Conservation (phyloP, 2,797 vertebrate genomes). For the Lepus oiostolus region DNA sequence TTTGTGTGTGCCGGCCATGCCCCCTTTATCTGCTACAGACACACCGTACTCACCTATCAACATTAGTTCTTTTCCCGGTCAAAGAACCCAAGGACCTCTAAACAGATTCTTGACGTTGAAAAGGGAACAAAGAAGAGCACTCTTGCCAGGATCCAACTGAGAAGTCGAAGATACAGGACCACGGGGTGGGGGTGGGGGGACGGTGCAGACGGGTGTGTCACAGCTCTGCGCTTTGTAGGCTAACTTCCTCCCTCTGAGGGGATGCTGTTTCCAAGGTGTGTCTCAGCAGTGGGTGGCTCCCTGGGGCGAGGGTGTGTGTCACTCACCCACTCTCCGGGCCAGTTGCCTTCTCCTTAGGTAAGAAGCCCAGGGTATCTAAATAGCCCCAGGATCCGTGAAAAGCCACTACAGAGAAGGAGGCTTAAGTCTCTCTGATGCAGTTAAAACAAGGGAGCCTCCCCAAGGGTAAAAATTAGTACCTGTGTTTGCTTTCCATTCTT, state of each 20-base stretch:
- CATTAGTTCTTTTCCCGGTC: conserved; percentile 80
- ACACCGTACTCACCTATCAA: conserved; percentile 88
- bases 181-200: too few relatives aligned
- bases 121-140: conserved; percentile 52
- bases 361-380: conserved; percentile 68
- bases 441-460: conserved; percentile 52
- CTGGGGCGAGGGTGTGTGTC: background rate
- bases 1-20: conserved; percentile 84
- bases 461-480: conserved; percentile 74
- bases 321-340: background rate
- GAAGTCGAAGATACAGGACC: too few relatives aligned
- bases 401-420: conserved; percentile 44
- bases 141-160: conserved; percentile 63
- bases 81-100: conserved; percentile 86
- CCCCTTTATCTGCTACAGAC: conserved; percentile 95
- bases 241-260: conserved; percentile 32
- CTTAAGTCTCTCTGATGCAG: conserved; percentile 56
- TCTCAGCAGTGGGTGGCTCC: background rate
- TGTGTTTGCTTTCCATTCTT: conserved; percentile 76
- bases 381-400: conserved; percentile 59
- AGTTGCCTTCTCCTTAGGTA: conserved; percentile 61
- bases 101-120: conserved; percentile 79
- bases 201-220: background rate
- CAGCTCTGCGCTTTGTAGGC: background rate
- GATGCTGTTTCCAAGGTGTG: background rate